Conservation (phyloP, 2,888 invertebrate genomes). For the Tipula lateralis region DNA sequence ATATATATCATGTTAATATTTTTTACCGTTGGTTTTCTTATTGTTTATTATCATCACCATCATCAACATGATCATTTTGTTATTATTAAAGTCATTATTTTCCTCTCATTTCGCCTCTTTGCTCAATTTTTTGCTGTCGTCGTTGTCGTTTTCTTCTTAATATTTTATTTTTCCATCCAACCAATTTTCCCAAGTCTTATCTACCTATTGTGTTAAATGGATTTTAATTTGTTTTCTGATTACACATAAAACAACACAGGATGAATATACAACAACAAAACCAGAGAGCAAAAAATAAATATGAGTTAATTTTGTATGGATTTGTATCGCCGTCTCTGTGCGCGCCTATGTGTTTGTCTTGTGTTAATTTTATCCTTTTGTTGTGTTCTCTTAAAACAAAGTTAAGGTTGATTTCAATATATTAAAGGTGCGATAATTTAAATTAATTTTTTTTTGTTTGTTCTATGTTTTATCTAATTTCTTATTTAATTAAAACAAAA, state of each 20-base stretch:
- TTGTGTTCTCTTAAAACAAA: background rate
- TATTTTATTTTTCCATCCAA: background rate
- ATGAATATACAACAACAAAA: background rate
- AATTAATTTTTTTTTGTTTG: background rate
- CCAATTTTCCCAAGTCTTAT: background rate
- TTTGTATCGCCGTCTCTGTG: background rate
- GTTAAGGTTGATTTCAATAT: background rate
- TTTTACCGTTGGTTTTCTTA: background rate
- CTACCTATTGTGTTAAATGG: background rate
- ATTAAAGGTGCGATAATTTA: background rate
- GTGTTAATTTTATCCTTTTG: background rate
- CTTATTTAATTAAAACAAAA: background rate
- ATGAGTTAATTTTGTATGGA: background rate
- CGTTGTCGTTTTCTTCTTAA: background rate
- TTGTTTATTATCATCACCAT: background rate
- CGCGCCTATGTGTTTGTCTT: background rate
- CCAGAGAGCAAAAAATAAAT: background rate
- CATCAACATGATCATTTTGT: background rate
- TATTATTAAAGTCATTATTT: background rate
- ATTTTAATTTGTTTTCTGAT: conserved; percentile 7
- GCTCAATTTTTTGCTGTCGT: background rate
- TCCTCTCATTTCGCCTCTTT: background rate
- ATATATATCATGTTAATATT: too few relatives aligned
- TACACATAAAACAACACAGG: background rate
- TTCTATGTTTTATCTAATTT: background rate